Evolutionary conservation across 2,888 invertebrate genomes (phyloP).

Genomic region (Theretra japonica): DNA sequence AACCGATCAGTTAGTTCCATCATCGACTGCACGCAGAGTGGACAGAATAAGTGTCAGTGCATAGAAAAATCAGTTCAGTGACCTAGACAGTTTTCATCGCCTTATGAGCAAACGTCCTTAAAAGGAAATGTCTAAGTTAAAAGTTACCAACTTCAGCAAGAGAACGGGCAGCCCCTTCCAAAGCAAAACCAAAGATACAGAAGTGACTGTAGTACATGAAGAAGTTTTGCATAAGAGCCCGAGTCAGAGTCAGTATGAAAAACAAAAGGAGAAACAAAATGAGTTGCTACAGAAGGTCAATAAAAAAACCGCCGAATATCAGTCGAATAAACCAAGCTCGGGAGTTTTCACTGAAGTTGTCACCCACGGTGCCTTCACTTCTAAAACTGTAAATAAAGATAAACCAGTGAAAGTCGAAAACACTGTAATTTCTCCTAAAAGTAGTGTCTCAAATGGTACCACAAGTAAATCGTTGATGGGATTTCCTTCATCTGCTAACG

Average conservation of each 20-base stretch:
- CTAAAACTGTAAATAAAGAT: slow-evolving; percentile 62
- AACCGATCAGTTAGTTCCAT: slow-evolving; percentile 67
- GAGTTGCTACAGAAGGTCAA: slow-evolving; percentile 72
- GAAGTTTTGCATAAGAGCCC: slow-evolving; percentile 57
- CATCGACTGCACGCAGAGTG: slow-evolving; percentile 64
- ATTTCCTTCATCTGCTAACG: slow-evolving; percentile 79
- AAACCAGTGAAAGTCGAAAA: slow-evolving; percentile 57
- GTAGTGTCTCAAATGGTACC: slow-evolving; percentile 56
- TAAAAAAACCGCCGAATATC: slow-evolving; percentile 76
- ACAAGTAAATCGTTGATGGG: slow-evolving; percentile 65
- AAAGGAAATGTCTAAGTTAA: slow-evolving; percentile 69
- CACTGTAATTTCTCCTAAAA: slow-evolving; percentile 48
- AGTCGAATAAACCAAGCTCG: slow-evolving; percentile 71
- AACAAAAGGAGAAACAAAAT: slow-evolving; percentile 73
- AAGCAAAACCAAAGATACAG: slow-evolving; percentile 49
- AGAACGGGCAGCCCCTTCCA: slow-evolving; percentile 60
- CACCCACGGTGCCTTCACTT: slow-evolving; percentile 75
- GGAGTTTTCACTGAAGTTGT: slow-evolving; percentile 79
- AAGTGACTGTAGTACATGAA: slow-evolving; percentile 51
- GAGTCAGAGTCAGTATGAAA: slow-evolving; percentile 53
- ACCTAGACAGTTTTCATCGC: slow-evolving; percentile 56
- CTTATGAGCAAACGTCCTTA: slow-evolving; percentile 51
- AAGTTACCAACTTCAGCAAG: slow-evolving; percentile 72
- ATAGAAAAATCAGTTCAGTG: slow-evolving; percentile 59
- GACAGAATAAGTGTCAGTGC: slow-evolving; percentile 58